A percentile compares a stretch with the other conserved stretches of the same genome.
phyloP scores from a whole-genome alignment of 2,113 vertebrate species.

The Coptodon bakossiorum region DNA sequence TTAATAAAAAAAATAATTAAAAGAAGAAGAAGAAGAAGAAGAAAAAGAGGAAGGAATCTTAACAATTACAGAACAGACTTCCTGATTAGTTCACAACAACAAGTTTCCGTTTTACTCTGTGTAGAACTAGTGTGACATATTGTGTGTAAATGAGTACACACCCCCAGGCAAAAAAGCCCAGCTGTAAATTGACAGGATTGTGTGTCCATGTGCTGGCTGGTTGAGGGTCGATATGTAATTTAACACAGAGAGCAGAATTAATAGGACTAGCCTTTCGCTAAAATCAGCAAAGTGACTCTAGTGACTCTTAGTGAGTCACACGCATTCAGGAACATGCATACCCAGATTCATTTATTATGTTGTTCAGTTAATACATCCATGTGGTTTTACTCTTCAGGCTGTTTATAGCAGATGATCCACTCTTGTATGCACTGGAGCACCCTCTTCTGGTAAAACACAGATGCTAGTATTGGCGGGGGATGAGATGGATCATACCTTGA shows the following conservation, averaged over 20 bases:
- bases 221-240: conserved; percentile 59
- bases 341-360: not conserved
- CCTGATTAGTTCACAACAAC: not conserved
- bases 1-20: not conserved
- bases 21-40: not conserved
- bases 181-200: conserved; percentile 1
- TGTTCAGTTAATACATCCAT: not conserved
- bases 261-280: conserved; percentile 11
- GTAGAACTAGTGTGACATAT: not conserved
- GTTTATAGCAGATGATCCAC: not conserved
- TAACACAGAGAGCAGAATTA: conserved; percentile 37
- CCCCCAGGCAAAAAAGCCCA: not conserved
- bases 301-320: conserved; percentile 6
- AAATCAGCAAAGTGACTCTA: not conserved
- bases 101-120: not conserved
- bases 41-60: not conserved
- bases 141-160: not conserved
- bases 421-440: not conserved
- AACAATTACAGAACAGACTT: not conserved
- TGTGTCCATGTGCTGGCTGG: not conserved
- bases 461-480: not conserved
- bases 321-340: not conserved
- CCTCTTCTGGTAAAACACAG: conserved; percentile 32
- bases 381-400: not conserved
- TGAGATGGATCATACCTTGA: not conserved